These are phyloP conservation scores for Panorpa germanica DNA, from an alignment of 2,888 invertebrate genomes.

Conservation along the genomic window DNA sequence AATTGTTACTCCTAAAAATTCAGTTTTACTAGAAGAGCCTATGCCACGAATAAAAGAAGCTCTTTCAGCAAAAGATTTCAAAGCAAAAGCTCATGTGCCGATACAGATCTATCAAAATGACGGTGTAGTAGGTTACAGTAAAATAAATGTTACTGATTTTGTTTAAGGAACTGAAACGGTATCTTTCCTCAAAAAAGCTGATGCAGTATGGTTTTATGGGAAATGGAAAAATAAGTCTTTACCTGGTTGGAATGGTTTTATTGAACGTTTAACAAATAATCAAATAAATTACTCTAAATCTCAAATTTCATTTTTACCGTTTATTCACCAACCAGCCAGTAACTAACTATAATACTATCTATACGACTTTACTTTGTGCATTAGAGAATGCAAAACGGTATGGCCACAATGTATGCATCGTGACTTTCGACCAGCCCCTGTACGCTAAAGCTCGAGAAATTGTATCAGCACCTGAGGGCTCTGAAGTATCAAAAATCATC, in stretches of 20 bases:
- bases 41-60: slow-evolving; percentile 9
- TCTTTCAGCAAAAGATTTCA: slow-evolving; percentile 15
- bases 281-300: too few species aligned
- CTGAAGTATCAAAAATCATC: slow-evolving; percentile 9
- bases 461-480: slow-evolving; percentile 12
- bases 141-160: slow-evolving; percentile 13
- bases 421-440: too few species aligned
- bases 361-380: too few species aligned
- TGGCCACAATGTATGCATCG: too few species aligned
- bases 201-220: slow-evolving; percentile 16
- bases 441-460: slow-evolving; percentile 16
- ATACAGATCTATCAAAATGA: slow-evolving; percentile 16
- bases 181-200: slow-evolving; percentile 14
- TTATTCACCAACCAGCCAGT: too few species aligned
- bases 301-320: too few species aligned
- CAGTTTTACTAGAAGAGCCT: slow-evolving; percentile 13
- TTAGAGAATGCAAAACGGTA: too few species aligned
- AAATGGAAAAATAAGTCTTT: slow-evolving; percentile 14
- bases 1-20: too few species aligned
- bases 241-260: slow-evolving; percentile 17
- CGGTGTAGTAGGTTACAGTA: slow-evolving; percentile 15
- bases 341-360: too few species aligned
- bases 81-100: slow-evolving; percentile 16
- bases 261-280: too few species aligned
- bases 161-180: slow-evolving; percentile 10